Conservation (phyloP, 2,888 invertebrate species). For the Koerneria pararmatus region DNA sequence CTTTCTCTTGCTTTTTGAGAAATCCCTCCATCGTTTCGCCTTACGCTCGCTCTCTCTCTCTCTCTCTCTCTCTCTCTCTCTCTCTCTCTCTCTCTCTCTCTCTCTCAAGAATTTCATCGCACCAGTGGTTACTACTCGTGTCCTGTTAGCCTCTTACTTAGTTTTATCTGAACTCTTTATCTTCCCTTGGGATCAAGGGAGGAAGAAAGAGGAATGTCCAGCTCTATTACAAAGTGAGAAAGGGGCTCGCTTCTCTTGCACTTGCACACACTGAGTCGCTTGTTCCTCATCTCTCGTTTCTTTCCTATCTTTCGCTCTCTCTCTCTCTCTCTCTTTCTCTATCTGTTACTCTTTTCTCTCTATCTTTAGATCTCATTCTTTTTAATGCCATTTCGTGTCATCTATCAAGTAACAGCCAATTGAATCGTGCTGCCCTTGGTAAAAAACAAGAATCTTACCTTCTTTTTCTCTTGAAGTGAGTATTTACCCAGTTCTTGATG, state of each 20-base stretch:
- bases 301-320: neutral
- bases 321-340: neutral
- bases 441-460: no score
- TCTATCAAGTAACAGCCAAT: no score
- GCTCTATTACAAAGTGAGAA: no score
- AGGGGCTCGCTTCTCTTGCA: no score
- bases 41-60: neutral
- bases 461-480: slow-evolving; percentile 9
- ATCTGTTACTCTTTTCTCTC: neutral
- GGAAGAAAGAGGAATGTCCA: no score
- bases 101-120: no score
- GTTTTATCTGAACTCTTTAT: neutral
- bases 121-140: neutral
- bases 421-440: no score
- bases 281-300: slow-evolving; percentile 9
- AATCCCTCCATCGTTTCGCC: slow-evolving; percentile 2
- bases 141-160: neutral
- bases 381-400: no score
- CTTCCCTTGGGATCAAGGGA: no score
- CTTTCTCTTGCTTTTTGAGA: neutral
- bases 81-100: slow-evolving; percentile 4
- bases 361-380: slow-evolving; percentile 5
- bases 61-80: no score
- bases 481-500: no score
- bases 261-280: neutral